Conservation (phyloP, 2,113 vertebrate genomes). For the Crotalus helleri region DNA sequence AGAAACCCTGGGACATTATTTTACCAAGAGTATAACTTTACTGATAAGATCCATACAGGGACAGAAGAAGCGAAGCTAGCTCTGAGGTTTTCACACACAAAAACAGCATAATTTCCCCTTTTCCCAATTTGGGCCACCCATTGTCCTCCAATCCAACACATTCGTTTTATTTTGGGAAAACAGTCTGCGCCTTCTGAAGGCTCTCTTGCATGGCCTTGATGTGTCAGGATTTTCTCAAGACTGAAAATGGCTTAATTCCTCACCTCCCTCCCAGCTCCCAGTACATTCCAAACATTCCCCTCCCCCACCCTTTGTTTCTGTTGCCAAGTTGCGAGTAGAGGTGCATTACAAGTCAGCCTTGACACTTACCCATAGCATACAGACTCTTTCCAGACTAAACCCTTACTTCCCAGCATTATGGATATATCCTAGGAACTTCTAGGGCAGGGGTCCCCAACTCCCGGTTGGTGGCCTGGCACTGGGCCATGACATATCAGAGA, state of each 20-base stretch:
- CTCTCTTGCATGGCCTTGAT: neutral
- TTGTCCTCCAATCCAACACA: no score
- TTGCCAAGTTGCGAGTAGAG: neutral
- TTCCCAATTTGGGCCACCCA: no score
- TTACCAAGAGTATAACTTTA: neutral
- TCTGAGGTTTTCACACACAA: no score
- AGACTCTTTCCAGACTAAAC: neutral
- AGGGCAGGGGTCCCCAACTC: neutral
- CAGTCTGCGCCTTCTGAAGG: no score
- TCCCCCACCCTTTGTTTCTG: neutral
- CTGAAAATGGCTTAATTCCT: neutral
- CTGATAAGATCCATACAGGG: neutral
- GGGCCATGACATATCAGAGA: no score
- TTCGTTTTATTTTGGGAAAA: no score
- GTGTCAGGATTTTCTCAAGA: neutral
- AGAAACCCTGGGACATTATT: neutral
- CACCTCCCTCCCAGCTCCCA: neutral
- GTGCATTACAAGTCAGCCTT: neutral
- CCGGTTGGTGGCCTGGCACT: no score
- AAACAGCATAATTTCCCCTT: no score
- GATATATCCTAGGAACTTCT: neutral
- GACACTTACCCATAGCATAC: neutral
- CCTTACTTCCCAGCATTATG: neutral
- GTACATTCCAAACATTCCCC: neutral
- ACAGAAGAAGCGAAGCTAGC: neutral